Evolutionary conservation across 2,113 vertebrate genomes (phyloP).

Genomic region (Solea solea): DNA sequence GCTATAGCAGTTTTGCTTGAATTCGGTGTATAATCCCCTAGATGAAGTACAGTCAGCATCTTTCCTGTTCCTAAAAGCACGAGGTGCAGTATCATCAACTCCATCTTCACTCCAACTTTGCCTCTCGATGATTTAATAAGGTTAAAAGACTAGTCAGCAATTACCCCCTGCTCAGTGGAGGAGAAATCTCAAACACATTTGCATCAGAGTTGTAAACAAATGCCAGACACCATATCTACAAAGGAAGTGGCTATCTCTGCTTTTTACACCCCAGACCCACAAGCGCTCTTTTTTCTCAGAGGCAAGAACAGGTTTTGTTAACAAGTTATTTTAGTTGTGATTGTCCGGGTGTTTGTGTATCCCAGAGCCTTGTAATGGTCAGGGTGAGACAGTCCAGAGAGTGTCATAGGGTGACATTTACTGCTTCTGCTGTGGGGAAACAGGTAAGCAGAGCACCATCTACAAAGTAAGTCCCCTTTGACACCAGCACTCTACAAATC

Average conservation of each 20-base stretch:
- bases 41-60: conserved; percentile 76
- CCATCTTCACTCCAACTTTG: conserved; percentile 72
- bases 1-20: conserved; percentile 69
- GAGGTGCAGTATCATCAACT: conserved; percentile 79
- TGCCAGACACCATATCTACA: conserved; percentile 71
- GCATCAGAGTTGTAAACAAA: conserved; percentile 77
- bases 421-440: conserved; percentile 70
- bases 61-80: conserved; percentile 74
- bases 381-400: conserved; percentile 77
- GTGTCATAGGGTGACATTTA: conserved; percentile 74
- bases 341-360: conserved; percentile 44
- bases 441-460: conserved; percentile 79
- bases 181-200: conserved; percentile 78
- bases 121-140: conserved; percentile 82
- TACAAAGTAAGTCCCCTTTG: conserved; percentile 83
- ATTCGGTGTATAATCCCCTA: conserved; percentile 73
- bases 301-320: conserved; percentile 16
- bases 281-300: conserved; percentile 14
- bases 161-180: conserved; percentile 77
- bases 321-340: conserved; percentile 33
- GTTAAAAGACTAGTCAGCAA: conserved; percentile 85
- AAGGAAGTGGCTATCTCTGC: conserved; percentile 49
- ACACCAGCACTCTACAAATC: conserved; percentile 83
- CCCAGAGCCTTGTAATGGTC: conserved; percentile 49
- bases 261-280: conserved; percentile 6